These are phyloP conservation scores for Nephotettix cincticeps DNA, from an alignment of 1,140 invertebrate genomes.

Conservation along the genomic window DNA sequence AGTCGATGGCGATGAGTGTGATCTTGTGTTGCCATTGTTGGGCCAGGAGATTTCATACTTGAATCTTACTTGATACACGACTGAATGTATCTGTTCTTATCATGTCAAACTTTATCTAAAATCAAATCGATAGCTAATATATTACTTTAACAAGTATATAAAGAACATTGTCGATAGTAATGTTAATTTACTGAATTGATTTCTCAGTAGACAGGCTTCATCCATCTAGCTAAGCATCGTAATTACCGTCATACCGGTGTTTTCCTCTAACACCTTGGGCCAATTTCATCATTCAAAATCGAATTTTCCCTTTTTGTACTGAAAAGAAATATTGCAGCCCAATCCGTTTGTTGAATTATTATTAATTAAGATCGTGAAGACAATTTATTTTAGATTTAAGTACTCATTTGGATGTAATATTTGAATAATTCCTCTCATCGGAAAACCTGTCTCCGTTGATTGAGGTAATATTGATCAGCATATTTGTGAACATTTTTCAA, in stretches of 20 bases:
- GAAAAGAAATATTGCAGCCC: neutral
- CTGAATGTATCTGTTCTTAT: neutral
- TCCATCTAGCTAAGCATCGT: constrained; percentile 6
- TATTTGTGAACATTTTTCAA: neutral
- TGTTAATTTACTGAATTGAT: neutral
- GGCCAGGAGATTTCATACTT: neutral
- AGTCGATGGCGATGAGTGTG: too few species aligned
- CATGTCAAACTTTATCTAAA: constrained; percentile 22
- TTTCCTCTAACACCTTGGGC: constrained; percentile 1
- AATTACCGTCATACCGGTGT: constrained; percentile 12
- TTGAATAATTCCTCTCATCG: neutral
- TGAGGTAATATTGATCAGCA: neutral
- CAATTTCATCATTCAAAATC: constrained; percentile 20
- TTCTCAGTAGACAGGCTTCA: constrained; percentile 9
- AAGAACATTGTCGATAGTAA: constrained; percentile 7
- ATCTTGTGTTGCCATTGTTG: neutral
- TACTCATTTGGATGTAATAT: neutral
- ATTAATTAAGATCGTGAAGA: neutral
- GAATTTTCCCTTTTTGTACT: constrained; percentile 9
- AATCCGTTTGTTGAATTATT: neutral
- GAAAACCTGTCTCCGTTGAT: neutral
- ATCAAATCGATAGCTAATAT: constrained; percentile 16
- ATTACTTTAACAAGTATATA: constrained; percentile 22
- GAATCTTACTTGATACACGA: neutral
- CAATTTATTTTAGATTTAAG: neutral